phyloP scores from a whole-genome alignment of 2,797 vertebrate species.

The Onychomys arenicola region DNA sequence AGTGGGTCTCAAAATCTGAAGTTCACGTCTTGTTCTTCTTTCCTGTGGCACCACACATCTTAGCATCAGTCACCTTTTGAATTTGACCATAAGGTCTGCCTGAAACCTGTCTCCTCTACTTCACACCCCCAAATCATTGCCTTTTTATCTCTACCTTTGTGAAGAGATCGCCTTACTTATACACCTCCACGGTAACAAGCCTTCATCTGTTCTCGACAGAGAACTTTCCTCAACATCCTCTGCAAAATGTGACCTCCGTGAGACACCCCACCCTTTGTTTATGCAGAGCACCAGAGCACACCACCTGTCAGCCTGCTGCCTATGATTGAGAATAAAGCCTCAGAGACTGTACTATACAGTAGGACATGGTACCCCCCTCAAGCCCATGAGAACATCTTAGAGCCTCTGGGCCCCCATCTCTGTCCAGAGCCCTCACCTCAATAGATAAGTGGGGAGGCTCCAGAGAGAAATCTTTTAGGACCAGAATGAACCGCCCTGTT shows the following conservation, averaged over 20 bases:
- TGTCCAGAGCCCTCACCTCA: constrained; percentile 82
- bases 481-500: constrained; percentile 82
- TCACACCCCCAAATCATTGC: not conserved
- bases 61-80: not conserved
- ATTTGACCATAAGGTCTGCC: not conserved
- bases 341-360: not conserved
- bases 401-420: not conserved
- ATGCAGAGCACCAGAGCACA: not conserved
- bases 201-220: not conserved
- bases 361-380: not conserved
- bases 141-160: constrained; percentile 6
- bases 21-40: not conserved
- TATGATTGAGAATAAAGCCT: not conserved
- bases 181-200: not conserved
- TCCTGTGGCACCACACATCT: not conserved
- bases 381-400: not conserved
- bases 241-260: not conserved
- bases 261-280: not conserved
- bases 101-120: not conserved
- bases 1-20: not conserved
- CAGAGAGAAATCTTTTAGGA: constrained; percentile 88
- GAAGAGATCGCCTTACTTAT: not conserved
- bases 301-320: not conserved
- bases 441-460: constrained; percentile 86
- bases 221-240: not conserved